phyloP scores from a whole-genome alignment of 1,140 invertebrate genomes.

The Drosophila bipectinata region DNA sequence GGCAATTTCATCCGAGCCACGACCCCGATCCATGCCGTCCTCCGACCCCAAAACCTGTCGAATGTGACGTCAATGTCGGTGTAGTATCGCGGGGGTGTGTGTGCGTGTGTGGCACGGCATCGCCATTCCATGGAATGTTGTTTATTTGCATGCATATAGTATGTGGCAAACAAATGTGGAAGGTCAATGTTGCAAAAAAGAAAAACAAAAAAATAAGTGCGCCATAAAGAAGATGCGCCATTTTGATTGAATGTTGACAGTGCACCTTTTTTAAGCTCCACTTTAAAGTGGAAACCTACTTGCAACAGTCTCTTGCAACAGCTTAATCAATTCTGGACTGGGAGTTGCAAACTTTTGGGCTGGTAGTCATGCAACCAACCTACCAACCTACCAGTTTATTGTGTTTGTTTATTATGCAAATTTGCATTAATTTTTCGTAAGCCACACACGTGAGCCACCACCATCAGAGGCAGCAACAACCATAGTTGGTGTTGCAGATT shows the following conservation, averaged over 20 bases:
- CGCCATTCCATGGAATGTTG: constrained; percentile 15
- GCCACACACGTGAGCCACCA: constrained; percentile 54
- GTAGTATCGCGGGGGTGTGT: constrained; percentile 3
- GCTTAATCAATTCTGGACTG: constrained; percentile 42
- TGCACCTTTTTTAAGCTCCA: background rate
- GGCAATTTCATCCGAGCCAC: constrained; percentile 47
- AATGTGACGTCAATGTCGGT: constrained; percentile 46
- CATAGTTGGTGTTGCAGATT: constrained; percentile 23
- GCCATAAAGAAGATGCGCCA: constrained; percentile 16
- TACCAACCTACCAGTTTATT: constrained; percentile 49
- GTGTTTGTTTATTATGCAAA: constrained; percentile 79
- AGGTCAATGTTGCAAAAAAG: constrained; percentile 26
- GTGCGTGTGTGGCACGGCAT: constrained; percentile 8
- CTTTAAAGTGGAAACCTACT: background rate
- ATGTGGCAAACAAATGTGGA: constrained; percentile 39
- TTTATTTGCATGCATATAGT: constrained; percentile 38
- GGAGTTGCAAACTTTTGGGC: constrained; percentile 44
- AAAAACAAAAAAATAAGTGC: background rate
- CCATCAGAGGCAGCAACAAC: background rate
- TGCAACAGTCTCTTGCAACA: constrained; percentile 14
- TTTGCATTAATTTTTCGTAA: constrained; percentile 71
- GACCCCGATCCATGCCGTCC: background rate
- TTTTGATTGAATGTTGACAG: constrained; percentile 27
- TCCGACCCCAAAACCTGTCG: constrained; percentile 7
- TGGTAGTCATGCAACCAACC: constrained; percentile 58